Evolutionary conservation across 2,888 invertebrate genomes (phyloP).

Genomic region (Sericinus montela): DNA sequence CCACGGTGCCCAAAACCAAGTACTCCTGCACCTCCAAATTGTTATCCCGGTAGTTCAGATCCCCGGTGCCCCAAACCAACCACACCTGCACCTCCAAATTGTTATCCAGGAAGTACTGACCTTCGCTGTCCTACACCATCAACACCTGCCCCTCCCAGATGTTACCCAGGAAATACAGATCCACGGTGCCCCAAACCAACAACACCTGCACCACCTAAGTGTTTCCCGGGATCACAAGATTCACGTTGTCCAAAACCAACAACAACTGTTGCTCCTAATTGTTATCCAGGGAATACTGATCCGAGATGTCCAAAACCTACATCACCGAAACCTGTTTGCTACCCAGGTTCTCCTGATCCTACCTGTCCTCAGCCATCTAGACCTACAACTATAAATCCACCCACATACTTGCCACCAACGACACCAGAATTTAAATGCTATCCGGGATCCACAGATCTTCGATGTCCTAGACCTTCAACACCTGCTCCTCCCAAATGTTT

Average conservation of each 20-base stretch:
- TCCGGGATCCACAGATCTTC: constrained; percentile 37
- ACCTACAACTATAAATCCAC: constrained; percentile 19
- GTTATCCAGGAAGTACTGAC: too few relatives aligned
- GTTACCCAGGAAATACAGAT: too few relatives aligned
- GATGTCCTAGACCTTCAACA: constrained; percentile 37
- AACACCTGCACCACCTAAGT: too few relatives aligned
- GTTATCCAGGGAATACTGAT: constrained; percentile 36
- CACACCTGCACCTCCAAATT: too few relatives aligned
- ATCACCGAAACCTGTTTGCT: constrained; percentile 29
- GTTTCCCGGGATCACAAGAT: too few relatives aligned
- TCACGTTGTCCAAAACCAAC: constrained; percentile 23
- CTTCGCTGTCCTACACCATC: too few relatives aligned
- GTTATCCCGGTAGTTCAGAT: too few relatives aligned
- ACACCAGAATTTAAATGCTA: constrained; percentile 25
- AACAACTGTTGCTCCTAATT: constrained; percentile 25
- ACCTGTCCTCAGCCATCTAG: constrained; percentile 38
- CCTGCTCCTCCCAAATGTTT: constrained; percentile 28
- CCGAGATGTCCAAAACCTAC: constrained; percentile 33
- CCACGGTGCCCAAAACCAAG: neutral
- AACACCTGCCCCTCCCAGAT: too few relatives aligned
- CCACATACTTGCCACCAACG: neutral
- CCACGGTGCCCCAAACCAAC: too few relatives aligned
- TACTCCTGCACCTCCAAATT: too few relatives aligned
- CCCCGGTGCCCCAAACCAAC: too few relatives aligned
- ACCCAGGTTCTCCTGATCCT: constrained; percentile 31